Base-by-base conservation (phyloP, 1,140 invertebrate species). In the Heliconius himera region DNA sequence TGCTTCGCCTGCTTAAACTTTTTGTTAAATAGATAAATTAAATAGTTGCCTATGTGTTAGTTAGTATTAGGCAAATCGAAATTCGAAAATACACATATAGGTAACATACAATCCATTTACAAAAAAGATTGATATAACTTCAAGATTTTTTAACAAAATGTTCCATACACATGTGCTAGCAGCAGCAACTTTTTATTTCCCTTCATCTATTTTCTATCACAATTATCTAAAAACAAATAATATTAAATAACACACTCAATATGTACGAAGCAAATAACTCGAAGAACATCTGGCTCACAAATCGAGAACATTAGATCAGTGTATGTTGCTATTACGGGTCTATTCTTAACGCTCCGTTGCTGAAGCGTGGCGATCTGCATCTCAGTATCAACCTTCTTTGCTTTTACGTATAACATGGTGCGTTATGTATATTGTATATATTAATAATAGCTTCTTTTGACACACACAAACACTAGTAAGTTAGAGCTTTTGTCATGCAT, bases 291-390 rank as follows among this genome's bases (percentile, higher is more conserved):
- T 85, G 79, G 60, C 60, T 66, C 60, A 81, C 79, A 74, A 77
- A 66, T 77, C 72, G 79, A 78, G 76, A 78, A 82, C 79, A 82
- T 79, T 75, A 81, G 74, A 84, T 83, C 73, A 70, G 76, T 77
- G 74, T 84, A 83, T 78, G 80, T 87, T 81, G 82, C 85, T 82
- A 90, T 88, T 87, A 89, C 84, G 83, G 84, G 84, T 84, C 76
- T 85, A 88, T 91, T 81, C 84, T 90, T 92, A 90, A 92, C 90
- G 89, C 89, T 90, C 84, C 86, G 90, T 33, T 77, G 78, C 75
- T 87, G 83, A 81, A 89, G 85, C 90, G 92, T 89, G 79, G 83
- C 87, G 82, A 71, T 81, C 79, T 74, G 76, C 80, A 81, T 81
- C 82, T 83, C 77, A 76, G 79, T 77, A 82, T 81, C 82, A 85